These are phyloP conservation scores for Chondrilla cf. caribensis DNA, from an alignment of 37 sponge, comb jelly and placozoan genomes.

Conservation along the genomic window DNA sequence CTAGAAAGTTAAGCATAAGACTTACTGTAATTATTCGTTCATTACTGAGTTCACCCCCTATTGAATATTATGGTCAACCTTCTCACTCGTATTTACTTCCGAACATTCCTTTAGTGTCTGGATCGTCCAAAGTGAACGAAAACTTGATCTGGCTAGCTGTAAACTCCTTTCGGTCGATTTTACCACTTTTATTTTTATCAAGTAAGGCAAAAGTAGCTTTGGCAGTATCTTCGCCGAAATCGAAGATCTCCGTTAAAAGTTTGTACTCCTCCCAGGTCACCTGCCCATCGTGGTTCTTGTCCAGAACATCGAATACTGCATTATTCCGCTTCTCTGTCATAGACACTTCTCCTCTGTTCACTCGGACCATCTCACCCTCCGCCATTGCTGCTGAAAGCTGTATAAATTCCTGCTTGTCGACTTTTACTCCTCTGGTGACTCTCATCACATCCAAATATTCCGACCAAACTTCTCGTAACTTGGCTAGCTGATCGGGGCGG, in stretches of 20 bases:
- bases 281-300: background rate
- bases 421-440: background rate
- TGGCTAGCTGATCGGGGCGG: background rate
- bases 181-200: background rate
- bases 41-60: no score
- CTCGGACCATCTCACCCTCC: background rate
- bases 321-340: background rate
- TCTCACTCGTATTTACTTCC: no score
- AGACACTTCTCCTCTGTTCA: background rate
- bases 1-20: no score
- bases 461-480: background rate
- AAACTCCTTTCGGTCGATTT: slow-evolving; percentile 11
- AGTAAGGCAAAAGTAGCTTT: background rate
- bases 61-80: no score
- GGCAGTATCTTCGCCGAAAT: background rate
- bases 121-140: background rate
- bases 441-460: background rate
- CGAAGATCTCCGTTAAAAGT: background rate
- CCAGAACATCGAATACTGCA: background rate
- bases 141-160: background rate
- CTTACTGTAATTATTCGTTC: no score
- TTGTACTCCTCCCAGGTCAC: background rate
- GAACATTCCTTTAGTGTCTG: no score
- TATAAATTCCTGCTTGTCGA: background rate
- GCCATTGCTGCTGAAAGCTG: background rate